Evolutionary conservation across 2,113 vertebrate species (phyloP), one percentile per base, ranked within the genome.

Genomic region (Anoplopoma fimbria): DNA sequence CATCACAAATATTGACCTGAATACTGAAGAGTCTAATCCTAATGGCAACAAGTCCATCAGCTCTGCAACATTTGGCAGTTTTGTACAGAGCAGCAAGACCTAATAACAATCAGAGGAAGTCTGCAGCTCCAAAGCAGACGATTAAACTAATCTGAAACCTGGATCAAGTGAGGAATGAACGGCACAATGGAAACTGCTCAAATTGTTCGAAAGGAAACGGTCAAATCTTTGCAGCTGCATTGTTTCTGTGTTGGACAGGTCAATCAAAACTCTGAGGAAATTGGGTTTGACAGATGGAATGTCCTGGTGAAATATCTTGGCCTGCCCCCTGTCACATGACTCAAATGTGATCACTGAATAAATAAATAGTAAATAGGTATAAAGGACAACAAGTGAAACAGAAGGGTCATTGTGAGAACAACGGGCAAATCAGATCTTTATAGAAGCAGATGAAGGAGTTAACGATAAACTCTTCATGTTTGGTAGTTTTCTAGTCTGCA

Each of bases 221-320:
- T 87, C 34, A 42, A 70, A 83, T 63, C 67, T 77, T 38, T 77
- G 62, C 64, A 82, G 76, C 79, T 83, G 80, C 62, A 86, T 91
- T 91, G 88, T 91, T 92, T 87, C 71, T 81, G 47, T 57, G 62
- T 69, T 45, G 42, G 64, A 85, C 78, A 90, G 78, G 84, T 91
- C 86, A 71, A 78, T 93, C 93, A 93, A 79, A 89, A 58, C 33
- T 73, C 67, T 69, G 87, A 92, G 94, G 93, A 95, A 95, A 95
- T 95, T 85, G 74, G 63, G 75, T 91, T 82, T 90, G 95, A 95
- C 93, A 91, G 82, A 88, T 90, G 94, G 92, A 95, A 95, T 95
- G 94, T 88, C 86, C 81, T 69, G 69, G 76, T 77, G 64, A 88
- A 88, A 91, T 69, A 31, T 73, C 34, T 77, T 57, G 33, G 70